Percentiles rank a stretch among this genome's conserved stretches.
phyloP scores from a whole-genome alignment of 2,888 invertebrate genomes.

The Aspidiotus destructor region DNA sequence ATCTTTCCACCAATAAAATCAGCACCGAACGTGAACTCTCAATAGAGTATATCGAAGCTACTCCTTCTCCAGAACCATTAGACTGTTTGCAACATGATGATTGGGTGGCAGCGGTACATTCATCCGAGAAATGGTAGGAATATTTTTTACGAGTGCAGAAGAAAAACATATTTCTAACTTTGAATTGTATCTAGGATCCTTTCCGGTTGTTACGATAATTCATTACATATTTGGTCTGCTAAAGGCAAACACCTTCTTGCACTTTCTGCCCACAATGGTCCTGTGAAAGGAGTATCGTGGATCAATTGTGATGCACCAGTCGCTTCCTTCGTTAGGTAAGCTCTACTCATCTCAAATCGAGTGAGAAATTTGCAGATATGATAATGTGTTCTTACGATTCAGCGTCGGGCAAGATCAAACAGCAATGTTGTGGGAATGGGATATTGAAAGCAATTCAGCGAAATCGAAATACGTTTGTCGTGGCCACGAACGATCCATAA shows the following conservation, averaged over 20 bases:
- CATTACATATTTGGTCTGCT: conserved; percentile 78
- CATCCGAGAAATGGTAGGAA: conserved; percentile 56
- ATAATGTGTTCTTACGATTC: conserved; percentile 28
- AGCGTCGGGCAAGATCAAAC: conserved; percentile 89
- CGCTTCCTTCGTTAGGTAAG: conserved; percentile 60
- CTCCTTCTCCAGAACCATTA: conserved; percentile 84
- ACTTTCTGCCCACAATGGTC: conserved; percentile 75
- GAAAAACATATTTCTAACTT: background rate
- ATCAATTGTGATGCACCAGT: conserved; percentile 50
- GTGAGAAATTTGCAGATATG: conserved; percentile 8
- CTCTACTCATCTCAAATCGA: conserved; percentile 4
- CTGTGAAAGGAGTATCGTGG: conserved; percentile 84
- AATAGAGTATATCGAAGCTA: conserved; percentile 82
- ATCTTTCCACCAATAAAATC: conserved; percentile 62
- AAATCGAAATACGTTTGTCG: conserved; percentile 69
- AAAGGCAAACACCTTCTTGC: conserved; percentile 63
- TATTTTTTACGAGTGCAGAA: background rate
- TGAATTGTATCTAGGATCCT: conserved; percentile 55
- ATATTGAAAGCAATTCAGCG: conserved; percentile 59
- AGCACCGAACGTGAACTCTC: conserved; percentile 77
- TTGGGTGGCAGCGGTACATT: conserved; percentile 87
- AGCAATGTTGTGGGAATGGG: conserved; percentile 82
- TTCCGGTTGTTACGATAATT: conserved; percentile 88
- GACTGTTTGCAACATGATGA: conserved; percentile 91
- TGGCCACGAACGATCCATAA: conserved; percentile 87